Conservation (phyloP, 2,888 invertebrate species). For the Melangyna quadrimaculata region DNA sequence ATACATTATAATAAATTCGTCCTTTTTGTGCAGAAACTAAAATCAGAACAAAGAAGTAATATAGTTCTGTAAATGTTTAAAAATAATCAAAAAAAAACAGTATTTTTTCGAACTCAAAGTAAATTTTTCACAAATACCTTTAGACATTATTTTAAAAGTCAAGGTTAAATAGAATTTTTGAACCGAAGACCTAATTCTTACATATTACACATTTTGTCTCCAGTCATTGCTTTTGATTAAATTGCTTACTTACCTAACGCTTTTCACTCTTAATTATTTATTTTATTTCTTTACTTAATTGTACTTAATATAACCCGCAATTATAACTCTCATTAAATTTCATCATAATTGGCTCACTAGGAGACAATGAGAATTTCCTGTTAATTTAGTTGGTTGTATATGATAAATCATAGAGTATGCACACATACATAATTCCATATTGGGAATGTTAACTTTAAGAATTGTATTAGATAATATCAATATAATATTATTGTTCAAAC, state of each 20-base stretch:
- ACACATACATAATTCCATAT: conserved; percentile 30
- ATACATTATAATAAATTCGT: conserved; percentile 63
- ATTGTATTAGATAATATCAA: background rate
- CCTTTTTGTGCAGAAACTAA: conserved; percentile 56
- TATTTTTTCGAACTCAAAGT: background rate
- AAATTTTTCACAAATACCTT: background rate
- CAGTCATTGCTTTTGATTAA: background rate
- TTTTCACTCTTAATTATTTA: background rate
- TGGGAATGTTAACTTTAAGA: conserved; percentile 34
- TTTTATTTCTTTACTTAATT: background rate
- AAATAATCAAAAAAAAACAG: background rate
- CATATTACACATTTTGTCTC: background rate
- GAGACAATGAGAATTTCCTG: conserved; percentile 13
- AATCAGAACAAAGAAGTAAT: background rate
- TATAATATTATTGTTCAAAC: conserved; percentile 3
- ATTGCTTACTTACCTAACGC: conserved; percentile 3
- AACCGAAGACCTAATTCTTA: background rate
- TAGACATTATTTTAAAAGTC: background rate
- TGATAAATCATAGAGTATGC: conserved; percentile 19
- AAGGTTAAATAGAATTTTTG: background rate
- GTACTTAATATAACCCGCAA: background rate
- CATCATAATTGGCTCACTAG: conserved; percentile 19
- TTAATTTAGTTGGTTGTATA: conserved; percentile 12
- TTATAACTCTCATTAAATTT: background rate
- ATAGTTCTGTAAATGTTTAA: background rate